Evolutionary conservation across 2,888 invertebrate genomes (phyloP).

Genomic region (Eudasyphora cyanicolor): DNA sequence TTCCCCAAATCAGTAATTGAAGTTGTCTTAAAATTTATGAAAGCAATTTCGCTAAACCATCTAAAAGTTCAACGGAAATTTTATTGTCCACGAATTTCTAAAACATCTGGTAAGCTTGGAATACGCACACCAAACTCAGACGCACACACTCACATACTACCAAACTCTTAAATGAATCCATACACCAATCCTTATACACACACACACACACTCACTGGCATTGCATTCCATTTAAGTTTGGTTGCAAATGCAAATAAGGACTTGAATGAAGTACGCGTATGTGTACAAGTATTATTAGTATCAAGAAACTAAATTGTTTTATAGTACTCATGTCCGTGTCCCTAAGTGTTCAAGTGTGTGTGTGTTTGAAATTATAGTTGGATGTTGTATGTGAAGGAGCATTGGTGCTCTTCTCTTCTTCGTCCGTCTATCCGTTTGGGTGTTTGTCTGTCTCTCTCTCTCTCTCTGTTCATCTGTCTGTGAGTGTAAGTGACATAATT

Average conservation of each 20-base stretch:
- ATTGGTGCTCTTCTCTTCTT: too few relatives aligned
- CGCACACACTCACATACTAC: too few relatives aligned
- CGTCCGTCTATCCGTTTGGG: background rate
- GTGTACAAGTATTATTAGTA: conserved; percentile 16
- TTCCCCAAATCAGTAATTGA: too few relatives aligned
- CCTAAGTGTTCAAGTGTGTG: background rate
- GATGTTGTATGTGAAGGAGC: conserved; percentile 12
- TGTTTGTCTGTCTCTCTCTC: background rate
- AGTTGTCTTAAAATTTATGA: too few relatives aligned
- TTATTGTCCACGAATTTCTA: background rate
- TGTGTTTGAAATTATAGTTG: conserved; percentile 15
- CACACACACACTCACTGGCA: conserved; percentile 1
- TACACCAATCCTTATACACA: background rate
- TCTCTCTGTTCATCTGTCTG: conserved; percentile 15
- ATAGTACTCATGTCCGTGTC: background rate
- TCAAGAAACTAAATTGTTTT: conserved; percentile 54
- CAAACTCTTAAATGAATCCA: background rate
- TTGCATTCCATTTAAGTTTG: background rate
- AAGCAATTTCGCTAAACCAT: too few relatives aligned
- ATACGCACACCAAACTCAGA: too few relatives aligned
- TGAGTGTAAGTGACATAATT: conserved; percentile 62
- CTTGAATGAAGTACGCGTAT: background rate
- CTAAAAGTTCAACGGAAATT: background rate
- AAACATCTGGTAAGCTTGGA: background rate
- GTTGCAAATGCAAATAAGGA: conserved; percentile 52